Evolutionary conservation across 1,140 invertebrate species (phyloP), one percentile per base, ranked within the genome.

Genomic region (Trachymyrmex septentrionalis): DNA sequence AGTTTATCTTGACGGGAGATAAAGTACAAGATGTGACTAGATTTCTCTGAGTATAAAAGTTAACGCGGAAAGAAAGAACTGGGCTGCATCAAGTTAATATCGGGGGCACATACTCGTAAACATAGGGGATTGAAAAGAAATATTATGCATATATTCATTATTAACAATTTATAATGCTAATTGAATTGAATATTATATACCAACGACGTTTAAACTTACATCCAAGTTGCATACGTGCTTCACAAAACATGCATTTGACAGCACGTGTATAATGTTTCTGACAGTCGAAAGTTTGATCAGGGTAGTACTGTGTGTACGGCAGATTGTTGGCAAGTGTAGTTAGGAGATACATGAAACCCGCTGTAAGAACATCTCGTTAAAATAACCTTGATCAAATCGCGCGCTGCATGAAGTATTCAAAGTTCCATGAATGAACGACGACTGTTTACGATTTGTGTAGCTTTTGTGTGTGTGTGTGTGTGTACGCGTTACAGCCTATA

Each of bases 1-100:
- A 84, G 38, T 84, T 84, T 30, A 21, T 30, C 80, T 14, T 7
- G 57, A 30, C 19, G 34, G 53, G 34, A 73, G 67, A 73, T 59
- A 48, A 48, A 55, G 24, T 71, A 24, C 21, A 55, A 71, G 77
- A 57, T 81, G 77, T 12, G 64, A 81, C 77, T 71, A 14, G 48
- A 81, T 81, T 81, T 69, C 48, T 38, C 27, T n/a, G 66, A 72
- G 34, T 59, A 57, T 21, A 59, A 59, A 67, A 24, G 44, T 61
- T 63, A 50, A 61, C 14, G 7, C 2, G 14, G 19, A n/a, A 27
- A 14, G 27, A 1, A 4, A 21, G 21, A 66, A 2, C 76, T 9
- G 38, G 10, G 1, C 24, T 59, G 64, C 30, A 4, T 9, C 9
- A 30, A 57, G 6, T 76, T 61, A 76, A 38, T 38, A 16, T 61